These are phyloP conservation scores for Drusus annulatus DNA, from an alignment of 1,140 invertebrate genomes.

Conservation along the genomic window DNA sequence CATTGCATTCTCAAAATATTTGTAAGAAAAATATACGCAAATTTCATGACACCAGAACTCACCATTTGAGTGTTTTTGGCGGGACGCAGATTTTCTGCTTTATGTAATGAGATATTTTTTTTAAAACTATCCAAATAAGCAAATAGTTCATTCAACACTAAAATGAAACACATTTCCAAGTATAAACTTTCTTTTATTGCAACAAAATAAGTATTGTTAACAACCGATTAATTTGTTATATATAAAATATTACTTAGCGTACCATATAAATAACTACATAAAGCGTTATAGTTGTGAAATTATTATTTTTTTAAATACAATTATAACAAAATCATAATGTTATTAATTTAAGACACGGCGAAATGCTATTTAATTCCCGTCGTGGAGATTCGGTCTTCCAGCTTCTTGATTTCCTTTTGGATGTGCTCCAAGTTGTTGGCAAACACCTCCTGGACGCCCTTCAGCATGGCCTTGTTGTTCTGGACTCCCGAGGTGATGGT, in stretches of 20 bases:
- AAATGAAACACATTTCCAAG: background rate
- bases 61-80: too few relatives aligned
- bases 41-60: too few relatives aligned
- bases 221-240: constrained; percentile 32
- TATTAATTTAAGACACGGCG: background rate
- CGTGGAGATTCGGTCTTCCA: constrained; percentile 79
- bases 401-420: constrained; percentile 80
- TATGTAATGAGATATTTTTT: too few relatives aligned
- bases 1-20: too few relatives aligned
- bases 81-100: too few relatives aligned
- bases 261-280: constrained; percentile 30
- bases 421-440: constrained; percentile 82
- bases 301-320: background rate
- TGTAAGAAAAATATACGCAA: too few relatives aligned
- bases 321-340: constrained; percentile 5
- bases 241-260: constrained; percentile 23
- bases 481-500: constrained; percentile 81
- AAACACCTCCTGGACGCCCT: constrained; percentile 87
- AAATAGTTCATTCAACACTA: too few relatives aligned
- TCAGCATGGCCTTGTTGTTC: constrained; percentile 83
- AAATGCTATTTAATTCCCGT: constrained; percentile 56
- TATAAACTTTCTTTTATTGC: constrained; percentile 25
- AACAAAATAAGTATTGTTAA: constrained; percentile 24
- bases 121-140: too few relatives aligned
- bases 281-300: background rate